phyloP scores from a whole-genome alignment of 2,888 invertebrate species.

The Amiota communis region DNA sequence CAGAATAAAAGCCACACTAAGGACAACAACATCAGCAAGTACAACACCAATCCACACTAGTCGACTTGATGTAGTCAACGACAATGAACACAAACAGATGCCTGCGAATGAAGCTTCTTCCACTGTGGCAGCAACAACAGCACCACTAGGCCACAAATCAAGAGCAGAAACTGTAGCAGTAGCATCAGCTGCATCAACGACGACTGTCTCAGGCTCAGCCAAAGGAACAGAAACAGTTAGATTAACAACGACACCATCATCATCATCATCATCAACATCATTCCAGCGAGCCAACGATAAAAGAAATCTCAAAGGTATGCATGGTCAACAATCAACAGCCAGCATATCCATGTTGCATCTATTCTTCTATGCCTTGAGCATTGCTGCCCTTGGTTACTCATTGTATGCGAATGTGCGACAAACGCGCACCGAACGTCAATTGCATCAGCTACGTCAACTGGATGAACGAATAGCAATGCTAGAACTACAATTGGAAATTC shows the following conservation, averaged over 20 bases:
- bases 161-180: slow-evolving; percentile 25
- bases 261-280: slow-evolving; percentile 28
- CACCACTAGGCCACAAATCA: slow-evolving; percentile 31
- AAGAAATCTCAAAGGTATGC: no score
- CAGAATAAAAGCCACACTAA: slow-evolving; percentile 36
- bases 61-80: slow-evolving; percentile 44
- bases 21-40: slow-evolving; percentile 36
- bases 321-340: slow-evolving; percentile 36
- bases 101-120: slow-evolving; percentile 33
- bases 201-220: no score
- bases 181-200: slow-evolving; percentile 30
- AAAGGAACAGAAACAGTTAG: background rate
- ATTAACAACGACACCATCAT: slow-evolving; percentile 34
- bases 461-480: slow-evolving; percentile 71
- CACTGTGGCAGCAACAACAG: slow-evolving; percentile 31
- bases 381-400: slow-evolving; percentile 71
- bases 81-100: slow-evolving; percentile 32
- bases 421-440: slow-evolving; percentile 68
- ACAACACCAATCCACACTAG: slow-evolving; percentile 45
- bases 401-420: slow-evolving; percentile 72
- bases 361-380: slow-evolving; percentile 71
- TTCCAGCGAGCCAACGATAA: slow-evolving; percentile 36
- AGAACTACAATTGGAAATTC: slow-evolving; percentile 67
- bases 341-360: slow-evolving; percentile 69
- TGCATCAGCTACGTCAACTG: slow-evolving; percentile 69